Conservation (phyloP, 1,140 invertebrate genomes). For the Pantala flavescens region DNA sequence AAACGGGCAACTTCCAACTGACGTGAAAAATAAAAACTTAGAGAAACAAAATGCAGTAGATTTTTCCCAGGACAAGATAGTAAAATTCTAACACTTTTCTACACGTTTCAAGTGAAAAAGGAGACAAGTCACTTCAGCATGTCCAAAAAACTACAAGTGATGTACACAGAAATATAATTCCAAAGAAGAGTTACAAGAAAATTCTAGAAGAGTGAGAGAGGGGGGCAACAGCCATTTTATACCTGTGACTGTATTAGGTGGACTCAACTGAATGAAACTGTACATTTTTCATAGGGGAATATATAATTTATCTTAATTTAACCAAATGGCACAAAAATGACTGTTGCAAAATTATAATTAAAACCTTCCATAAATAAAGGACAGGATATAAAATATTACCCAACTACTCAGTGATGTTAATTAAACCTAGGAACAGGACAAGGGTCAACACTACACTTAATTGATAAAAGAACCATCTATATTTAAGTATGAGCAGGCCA, state of each 20-base stretch:
- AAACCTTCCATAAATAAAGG: background rate
- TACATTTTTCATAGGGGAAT: background rate
- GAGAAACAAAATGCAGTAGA: slow-evolving; percentile 11
- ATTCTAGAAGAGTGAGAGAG: slow-evolving; percentile 9
- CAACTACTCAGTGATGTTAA: slow-evolving; percentile 6
- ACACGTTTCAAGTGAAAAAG: slow-evolving; percentile 9
- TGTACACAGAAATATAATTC: background rate
- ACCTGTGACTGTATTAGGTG: background rate
- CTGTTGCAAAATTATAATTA: slow-evolving; percentile 10
- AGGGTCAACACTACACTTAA: slow-evolving; percentile 1
- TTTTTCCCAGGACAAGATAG: background rate
- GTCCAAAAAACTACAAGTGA: background rate
- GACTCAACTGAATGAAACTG: background rate
- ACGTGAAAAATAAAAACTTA: slow-evolving; percentile 17
- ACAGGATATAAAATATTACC: background rate
- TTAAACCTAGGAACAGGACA: background rate
- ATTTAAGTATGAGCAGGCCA: slow-evolving; percentile 17
- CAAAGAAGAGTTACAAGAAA: background rate
- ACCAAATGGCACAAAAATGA: slow-evolving; percentile 2
- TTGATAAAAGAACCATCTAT: slow-evolving; percentile 14
- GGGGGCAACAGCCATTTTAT: slow-evolving; percentile 3
- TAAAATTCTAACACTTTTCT: slow-evolving; percentile 1
- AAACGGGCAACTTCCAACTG: slow-evolving; percentile 14
- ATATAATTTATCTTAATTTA: background rate
- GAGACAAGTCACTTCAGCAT: slow-evolving; percentile 2